Evolutionary conservation across 2,888 invertebrate species (phyloP), one percentile per base, ranked within the genome.

Genomic region (Thymelicus sylvestris): DNA sequence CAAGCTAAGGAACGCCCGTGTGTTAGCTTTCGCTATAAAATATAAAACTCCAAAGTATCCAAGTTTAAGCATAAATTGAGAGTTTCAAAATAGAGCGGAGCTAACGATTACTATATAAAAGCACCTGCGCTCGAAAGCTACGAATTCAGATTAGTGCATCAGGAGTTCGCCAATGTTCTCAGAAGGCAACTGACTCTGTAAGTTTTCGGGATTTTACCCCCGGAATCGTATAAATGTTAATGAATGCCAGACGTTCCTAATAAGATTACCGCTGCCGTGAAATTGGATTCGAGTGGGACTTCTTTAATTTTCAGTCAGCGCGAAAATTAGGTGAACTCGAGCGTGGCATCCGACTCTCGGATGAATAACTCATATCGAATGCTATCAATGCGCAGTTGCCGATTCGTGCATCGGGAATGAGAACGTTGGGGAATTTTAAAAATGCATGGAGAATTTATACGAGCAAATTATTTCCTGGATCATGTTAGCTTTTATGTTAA

Each of bases 181-280:
- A 76, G 80, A 78, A 83, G 79, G 80, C 79, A 79, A 79, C 81
- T 78, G 80, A 82, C 83, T 81, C 78, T 77, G 80, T 82, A 90
- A 90, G 86, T 90, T 90, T 86, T 80, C 84, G 89, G 89, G 86
- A 90, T 90, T 86, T 81, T 84, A 83, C 81, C 80, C 79, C 80
- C 82, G 83, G 87, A 91, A 89, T 90, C 89, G 86, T 89, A 91
- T 91, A 92, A 92, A 93, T 91, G 89, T 89, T 93, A 92, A 92
- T 92, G 91, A 92, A 93, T 88, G 87, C 86, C 88, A 91, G 91
- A 86, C 88, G 86, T 85, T 85, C 83, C 88, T 92, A 93, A 92
- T 91, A 88, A 92, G 91, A 92, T 93, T 93, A 92, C 87, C 84
- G 87, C 83, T 88, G 83, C 88, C 86, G 88, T 89, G 87, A 90